Evolutionary conservation across 2,888 invertebrate genomes (phyloP).

Genomic region (Neoaliturus tenellus): DNA sequence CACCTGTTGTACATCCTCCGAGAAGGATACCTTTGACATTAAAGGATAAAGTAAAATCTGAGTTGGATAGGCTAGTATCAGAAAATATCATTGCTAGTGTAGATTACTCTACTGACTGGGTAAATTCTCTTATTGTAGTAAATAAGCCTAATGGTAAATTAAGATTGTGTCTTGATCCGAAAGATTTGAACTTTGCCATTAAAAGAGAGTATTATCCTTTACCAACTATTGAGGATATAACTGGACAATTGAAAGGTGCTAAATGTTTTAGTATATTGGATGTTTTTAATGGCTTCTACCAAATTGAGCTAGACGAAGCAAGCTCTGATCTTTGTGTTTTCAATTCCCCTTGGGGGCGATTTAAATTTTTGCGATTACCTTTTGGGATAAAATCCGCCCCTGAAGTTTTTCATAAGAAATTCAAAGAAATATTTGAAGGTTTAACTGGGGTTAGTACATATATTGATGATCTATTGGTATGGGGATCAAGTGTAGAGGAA

Average conservation of each 20-base stretch:
- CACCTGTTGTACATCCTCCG: background rate
- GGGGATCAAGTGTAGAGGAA: background rate
- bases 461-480: conserved; percentile 14
- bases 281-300: background rate
- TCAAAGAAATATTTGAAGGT: background rate
- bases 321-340: conserved; percentile 8
- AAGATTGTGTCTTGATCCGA: background rate
- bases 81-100: conserved; percentile 4
- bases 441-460: background rate
- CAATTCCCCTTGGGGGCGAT: background rate
- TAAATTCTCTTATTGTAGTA: background rate
- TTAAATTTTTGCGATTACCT: background rate
- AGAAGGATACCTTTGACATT: background rate
- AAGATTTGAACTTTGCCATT: background rate
- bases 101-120: background rate
- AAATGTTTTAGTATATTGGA: background rate
- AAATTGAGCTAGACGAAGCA: background rate
- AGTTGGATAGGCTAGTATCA: background rate
- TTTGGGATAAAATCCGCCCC: background rate
- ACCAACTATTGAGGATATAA: conserved; percentile 14
- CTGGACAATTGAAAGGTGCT: conserved; percentile 6
- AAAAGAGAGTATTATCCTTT: conserved; percentile 11
- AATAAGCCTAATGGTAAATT: conserved; percentile 20
- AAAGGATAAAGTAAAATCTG: conserved; percentile 10
- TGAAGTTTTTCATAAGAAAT: background rate